Evolutionary conservation across 2,113 vertebrate species (phyloP).

Genomic region (Tamias sibiricus): DNA sequence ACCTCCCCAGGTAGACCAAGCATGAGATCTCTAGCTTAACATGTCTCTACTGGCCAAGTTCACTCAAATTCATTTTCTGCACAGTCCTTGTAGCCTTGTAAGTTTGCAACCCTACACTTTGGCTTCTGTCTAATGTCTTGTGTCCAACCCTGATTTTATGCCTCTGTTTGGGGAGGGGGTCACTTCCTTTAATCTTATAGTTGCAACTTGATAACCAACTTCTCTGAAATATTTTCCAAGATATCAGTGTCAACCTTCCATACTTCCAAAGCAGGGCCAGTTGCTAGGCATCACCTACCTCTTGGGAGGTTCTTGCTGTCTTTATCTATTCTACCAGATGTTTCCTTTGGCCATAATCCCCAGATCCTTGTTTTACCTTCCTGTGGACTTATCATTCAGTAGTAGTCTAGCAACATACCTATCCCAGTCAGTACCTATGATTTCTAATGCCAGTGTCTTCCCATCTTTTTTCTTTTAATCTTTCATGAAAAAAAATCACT

Average conservation of each 20-base stretch:
- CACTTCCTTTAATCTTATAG: background rate
- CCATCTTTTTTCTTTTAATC: background rate
- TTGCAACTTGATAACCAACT: background rate
- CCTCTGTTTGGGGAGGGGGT: background rate
- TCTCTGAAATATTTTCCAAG: slow-evolving; percentile 6
- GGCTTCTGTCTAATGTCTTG: background rate
- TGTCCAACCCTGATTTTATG: background rate
- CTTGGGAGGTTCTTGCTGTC: background rate
- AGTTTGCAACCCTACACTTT: background rate
- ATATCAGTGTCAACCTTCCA: background rate
- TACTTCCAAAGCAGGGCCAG: background rate
- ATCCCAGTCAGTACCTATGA: background rate
- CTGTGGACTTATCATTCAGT: background rate
- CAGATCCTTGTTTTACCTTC: background rate
- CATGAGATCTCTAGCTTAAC: background rate
- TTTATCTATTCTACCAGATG: background rate
- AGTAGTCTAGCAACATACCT: background rate
- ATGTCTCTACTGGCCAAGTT: background rate
- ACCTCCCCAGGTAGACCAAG: background rate
- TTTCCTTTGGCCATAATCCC: background rate
- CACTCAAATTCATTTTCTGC: background rate
- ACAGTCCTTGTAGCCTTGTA: background rate
- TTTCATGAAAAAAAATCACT: slow-evolving; percentile 40
- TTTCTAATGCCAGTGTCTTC: background rate
- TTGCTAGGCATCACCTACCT: background rate